A percentile compares a stretch with the other conserved stretches of the same genome.
phyloP scores from a whole-genome alignment of 1,140 invertebrate genomes.

The Diabrotica virgifera region DNA sequence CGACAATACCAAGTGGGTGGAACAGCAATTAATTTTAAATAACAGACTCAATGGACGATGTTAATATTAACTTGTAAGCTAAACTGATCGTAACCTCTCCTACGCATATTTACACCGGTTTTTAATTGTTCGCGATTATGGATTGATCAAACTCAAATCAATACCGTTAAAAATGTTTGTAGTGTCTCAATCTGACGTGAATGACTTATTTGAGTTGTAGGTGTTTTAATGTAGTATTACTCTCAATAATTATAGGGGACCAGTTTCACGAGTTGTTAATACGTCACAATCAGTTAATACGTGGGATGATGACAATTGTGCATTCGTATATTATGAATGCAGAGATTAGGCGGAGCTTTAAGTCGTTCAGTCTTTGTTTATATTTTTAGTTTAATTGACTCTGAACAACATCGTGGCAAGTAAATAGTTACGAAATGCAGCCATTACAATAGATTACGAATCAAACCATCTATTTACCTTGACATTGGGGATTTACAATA shows the following conservation, averaged over 20 bases:
- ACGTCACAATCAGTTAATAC: not conserved
- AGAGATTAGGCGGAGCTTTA: too few species aligned
- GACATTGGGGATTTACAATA: too few species aligned
- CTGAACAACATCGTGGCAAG: too few species aligned
- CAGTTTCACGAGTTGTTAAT: slow-evolving; percentile 8
- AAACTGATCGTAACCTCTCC: not conserved
- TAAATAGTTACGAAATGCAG: too few species aligned
- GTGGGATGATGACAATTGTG: slow-evolving; percentile 10
- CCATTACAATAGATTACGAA: too few species aligned
- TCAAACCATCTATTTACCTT: too few species aligned
- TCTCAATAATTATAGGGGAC: slow-evolving; percentile 8
- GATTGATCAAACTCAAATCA: slow-evolving; percentile 3
- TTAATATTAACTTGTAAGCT: not conserved
- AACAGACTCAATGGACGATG: too few species aligned
- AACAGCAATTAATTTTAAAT: too few species aligned
- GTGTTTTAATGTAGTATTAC: slow-evolving; percentile 15
- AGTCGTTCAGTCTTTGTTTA: too few species aligned
- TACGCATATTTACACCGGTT: not conserved
- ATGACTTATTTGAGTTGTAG: slow-evolving; percentile 18
- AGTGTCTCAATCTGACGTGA: slow-evolving; percentile 5
- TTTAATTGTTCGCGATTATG: not conserved
- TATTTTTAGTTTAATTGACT: too few species aligned
- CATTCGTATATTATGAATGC: not conserved
- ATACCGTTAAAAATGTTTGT: not conserved
- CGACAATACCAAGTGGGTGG: too few species aligned